Conservation (phyloP, 2,113 vertebrate genomes). For the Protobothrops flavoviridis region DNA sequence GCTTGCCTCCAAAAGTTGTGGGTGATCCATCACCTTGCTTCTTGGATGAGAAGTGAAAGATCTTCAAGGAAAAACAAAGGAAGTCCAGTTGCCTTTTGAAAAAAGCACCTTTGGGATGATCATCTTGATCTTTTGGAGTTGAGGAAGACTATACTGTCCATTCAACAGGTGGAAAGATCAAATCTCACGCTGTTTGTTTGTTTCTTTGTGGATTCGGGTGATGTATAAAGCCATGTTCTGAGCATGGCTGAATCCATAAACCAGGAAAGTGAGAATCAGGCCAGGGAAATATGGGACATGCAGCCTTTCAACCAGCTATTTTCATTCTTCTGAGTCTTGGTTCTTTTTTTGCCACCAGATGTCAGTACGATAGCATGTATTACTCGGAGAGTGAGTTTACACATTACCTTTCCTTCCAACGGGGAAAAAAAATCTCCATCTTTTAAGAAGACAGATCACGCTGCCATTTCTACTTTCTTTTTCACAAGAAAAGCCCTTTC, state of each 20-base stretch:
- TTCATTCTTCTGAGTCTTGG: accelerated
- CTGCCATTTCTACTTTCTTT: accelerated
- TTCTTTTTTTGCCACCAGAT: slow-evolving; percentile 8
- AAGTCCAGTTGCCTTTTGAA: too few relatives aligned
- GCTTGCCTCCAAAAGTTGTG: not conserved
- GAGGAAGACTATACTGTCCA: not conserved
- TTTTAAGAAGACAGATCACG: accelerated
- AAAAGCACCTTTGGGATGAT: too few relatives aligned
- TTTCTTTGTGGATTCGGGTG: not conserved
- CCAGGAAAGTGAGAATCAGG: not conserved
- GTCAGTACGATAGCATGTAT: slow-evolving; percentile 34
- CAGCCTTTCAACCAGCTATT: not conserved
- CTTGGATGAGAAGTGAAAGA: too few relatives aligned
- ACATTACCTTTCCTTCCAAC: not conserved
- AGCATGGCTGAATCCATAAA: not conserved
- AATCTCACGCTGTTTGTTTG: not conserved
- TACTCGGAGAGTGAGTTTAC: accelerated
- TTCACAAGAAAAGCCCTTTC: not conserved
- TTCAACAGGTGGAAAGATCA: not conserved
- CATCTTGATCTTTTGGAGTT: not conserved
- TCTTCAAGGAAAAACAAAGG: too few relatives aligned
- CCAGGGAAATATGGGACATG: not conserved
- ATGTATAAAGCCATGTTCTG: not conserved
- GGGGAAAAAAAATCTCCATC: not conserved
- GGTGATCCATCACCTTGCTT: too few relatives aligned